Evolutionary conservation across 2,888 invertebrate species (phyloP).

Genomic region (Trissolcus brochymenae): DNA sequence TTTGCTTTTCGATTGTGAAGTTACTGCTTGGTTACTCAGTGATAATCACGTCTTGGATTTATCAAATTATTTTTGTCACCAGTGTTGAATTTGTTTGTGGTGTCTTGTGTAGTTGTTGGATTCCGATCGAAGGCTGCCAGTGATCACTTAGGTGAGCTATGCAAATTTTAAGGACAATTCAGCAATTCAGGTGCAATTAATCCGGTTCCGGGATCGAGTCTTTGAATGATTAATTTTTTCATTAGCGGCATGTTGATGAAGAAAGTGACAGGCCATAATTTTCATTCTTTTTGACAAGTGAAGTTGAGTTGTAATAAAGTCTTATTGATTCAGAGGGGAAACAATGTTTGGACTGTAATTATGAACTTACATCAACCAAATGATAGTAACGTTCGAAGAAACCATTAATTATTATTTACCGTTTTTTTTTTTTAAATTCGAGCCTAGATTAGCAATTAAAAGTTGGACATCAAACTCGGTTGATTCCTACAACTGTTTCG

Average conservation of each 20-base stretch:
- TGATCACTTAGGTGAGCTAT: not conserved
- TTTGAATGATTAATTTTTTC: constrained; percentile 7
- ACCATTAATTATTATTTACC: not conserved
- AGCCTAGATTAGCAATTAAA: constrained; percentile 8
- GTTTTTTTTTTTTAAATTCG: constrained; percentile 7
- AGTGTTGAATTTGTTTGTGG: constrained; percentile 4
- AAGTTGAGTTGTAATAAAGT: constrained; percentile 15
- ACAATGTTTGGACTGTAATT: constrained; percentile 13
- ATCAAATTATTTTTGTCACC: not conserved
- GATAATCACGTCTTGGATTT: not conserved
- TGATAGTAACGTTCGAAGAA: constrained; percentile 6
- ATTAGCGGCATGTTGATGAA: not conserved
- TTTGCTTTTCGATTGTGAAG: not conserved
- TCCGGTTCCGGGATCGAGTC: no score
- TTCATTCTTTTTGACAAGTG: not conserved
- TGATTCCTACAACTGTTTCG: no score
- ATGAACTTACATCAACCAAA: constrained; percentile 10
- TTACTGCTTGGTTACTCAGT: constrained; percentile 5
- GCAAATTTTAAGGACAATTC: not conserved
- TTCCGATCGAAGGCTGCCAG: not conserved
- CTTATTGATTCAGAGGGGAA: constrained; percentile 15
- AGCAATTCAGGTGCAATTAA: no score
- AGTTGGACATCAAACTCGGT: not conserved
- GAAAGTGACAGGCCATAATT: not conserved
- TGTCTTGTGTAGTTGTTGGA: constrained; percentile 5